A percentile compares a stretch with the other conserved stretches of the same genome.
Evolutionary conservation across 2,888 invertebrate genomes (phyloP).

Genomic region (Unio pictorum): DNA sequence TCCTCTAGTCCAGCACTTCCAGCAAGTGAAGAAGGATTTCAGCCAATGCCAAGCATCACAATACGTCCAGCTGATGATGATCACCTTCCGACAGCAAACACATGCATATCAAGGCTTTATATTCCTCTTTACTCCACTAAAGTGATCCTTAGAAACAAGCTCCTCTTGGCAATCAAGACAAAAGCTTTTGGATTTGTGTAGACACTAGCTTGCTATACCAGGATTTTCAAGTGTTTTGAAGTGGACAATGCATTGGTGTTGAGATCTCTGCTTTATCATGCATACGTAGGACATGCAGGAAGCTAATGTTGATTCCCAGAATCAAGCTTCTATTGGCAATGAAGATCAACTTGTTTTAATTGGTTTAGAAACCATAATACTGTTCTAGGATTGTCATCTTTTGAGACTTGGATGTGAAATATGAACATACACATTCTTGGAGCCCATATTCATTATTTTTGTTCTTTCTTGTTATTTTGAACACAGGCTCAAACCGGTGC

Average conservation of each 20-base stretch:
- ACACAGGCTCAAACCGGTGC: too few species aligned
- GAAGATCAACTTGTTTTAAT: background rate
- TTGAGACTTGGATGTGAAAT: too few species aligned
- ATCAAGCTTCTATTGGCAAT: background rate
- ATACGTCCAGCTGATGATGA: conserved; percentile 98
- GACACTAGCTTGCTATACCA: background rate
- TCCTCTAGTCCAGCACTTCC: conserved; percentile 98
- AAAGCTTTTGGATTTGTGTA: conserved; percentile 98
- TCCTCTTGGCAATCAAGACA: conserved; percentile 97
- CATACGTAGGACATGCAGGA: too few species aligned
- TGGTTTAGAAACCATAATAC: background rate
- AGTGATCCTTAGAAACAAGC: conserved; percentile 89
- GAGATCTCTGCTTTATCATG: too few species aligned
- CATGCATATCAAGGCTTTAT: conserved; percentile 98
- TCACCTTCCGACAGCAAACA: conserved; percentile 98
- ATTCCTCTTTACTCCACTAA: conserved; percentile 94
- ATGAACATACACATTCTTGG: too few species aligned
- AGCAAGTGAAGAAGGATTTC: conserved; percentile 98
- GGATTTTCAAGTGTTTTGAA: too few species aligned
- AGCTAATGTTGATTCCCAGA: background rate
- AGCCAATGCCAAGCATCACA: conserved; percentile 98
- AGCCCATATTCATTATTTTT: too few species aligned
- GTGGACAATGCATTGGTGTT: too few species aligned
- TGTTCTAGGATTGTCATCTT: too few species aligned
- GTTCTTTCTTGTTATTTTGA: too few species aligned